Conservation (phyloP, 2,797 vertebrate species). For the Gallirallus australis region DNA sequence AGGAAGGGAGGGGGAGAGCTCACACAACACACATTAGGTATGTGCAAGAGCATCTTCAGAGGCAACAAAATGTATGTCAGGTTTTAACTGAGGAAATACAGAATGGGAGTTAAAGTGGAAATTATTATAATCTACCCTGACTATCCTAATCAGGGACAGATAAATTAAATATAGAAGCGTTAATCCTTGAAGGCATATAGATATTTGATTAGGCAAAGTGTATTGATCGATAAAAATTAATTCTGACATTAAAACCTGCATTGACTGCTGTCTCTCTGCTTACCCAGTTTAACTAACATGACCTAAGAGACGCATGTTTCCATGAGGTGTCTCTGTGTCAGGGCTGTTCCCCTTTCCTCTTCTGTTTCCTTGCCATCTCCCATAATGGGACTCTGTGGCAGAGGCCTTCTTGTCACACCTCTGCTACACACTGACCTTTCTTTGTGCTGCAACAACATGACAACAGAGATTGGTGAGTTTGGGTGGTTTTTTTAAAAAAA, state of each 20-base stretch:
- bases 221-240: slow-evolving; percentile 34
- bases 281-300: background rate
- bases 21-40: background rate
- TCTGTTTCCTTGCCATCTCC: background rate
- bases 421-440: background rate
- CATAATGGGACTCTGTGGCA: rapidly evolving
- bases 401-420: background rate
- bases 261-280: background rate
- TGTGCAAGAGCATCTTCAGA: background rate
- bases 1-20: background rate
- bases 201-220: background rate
- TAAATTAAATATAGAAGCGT: background rate
- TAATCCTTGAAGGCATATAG: background rate
- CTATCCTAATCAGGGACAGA: background rate
- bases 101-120: background rate
- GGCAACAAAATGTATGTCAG: background rate
- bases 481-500: background rate
- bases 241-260: slow-evolving; percentile 25
- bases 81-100: background rate
- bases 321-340: too few relatives aligned
- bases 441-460: background rate
- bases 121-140: background rate
- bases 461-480: background rate
- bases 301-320: background rate
- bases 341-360: background rate